Conservation (phyloP, 2,888 invertebrate species). For the Drosophila affinis region DNA sequence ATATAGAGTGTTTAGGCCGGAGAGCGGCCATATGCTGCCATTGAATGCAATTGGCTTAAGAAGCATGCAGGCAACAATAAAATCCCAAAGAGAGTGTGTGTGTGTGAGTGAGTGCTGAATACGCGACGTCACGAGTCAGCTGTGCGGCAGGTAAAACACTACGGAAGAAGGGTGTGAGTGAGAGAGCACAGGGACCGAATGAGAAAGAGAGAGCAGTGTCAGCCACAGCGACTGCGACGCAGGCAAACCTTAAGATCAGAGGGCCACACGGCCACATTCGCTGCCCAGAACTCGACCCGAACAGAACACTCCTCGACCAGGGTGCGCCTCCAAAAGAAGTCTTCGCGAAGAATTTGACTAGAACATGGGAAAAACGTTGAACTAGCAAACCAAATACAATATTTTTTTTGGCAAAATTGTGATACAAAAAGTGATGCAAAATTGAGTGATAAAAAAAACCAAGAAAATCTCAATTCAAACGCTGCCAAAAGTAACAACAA, state of each 20-base stretch:
- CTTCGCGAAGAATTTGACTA: conserved; percentile 13
- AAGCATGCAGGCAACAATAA: conserved; percentile 51
- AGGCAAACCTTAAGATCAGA: conserved; percentile 37
- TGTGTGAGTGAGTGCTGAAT: conserved; percentile 53
- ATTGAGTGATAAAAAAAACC: conserved; percentile 1
- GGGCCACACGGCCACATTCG: conserved; percentile 64
- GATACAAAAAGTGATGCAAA: conserved; percentile 14
- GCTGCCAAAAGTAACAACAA: not conserved
- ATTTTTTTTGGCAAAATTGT: conserved; percentile 10
- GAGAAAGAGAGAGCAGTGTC: conserved; percentile 1
- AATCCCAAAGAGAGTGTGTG: conserved; percentile 23
- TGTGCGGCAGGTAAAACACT: conserved; percentile 68
- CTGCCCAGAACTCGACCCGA: conserved; percentile 76
- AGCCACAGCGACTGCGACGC: conserved; percentile 15
- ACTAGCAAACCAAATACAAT: conserved; percentile 9
- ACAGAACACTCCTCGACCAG: not conserved
- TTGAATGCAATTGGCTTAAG: conserved; percentile 76
- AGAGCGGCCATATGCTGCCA: conserved; percentile 61
- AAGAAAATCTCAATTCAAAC: conserved; percentile 2
- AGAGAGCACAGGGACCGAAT: not conserved
- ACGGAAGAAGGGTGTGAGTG: conserved; percentile 13
- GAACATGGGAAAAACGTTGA: conserved; percentile 21
- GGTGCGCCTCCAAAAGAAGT: not conserved
- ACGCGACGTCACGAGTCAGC: conserved; percentile 65
- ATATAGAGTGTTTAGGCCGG: conserved; percentile 36